A percentile compares a stretch with the other conserved stretches of the same genome.
Conservation (phyloP, 2,888 invertebrate genomes). For the Autographa gamma region DNA sequence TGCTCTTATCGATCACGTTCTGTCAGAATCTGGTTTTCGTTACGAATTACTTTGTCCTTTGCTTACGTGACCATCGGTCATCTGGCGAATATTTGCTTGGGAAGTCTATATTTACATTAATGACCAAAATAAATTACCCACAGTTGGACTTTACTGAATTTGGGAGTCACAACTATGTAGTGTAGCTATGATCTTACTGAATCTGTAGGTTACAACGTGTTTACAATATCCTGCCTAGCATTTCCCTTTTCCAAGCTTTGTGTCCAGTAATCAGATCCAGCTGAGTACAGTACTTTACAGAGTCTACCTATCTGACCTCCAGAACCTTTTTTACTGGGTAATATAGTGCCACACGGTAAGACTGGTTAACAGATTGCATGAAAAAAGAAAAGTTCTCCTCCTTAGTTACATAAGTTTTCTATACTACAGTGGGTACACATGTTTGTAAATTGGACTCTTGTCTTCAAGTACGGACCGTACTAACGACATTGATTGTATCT, state of each 20-base stretch:
- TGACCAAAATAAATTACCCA: slow-evolving; percentile 38
- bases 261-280: too few relatives aligned
- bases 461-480: not conserved
- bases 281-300: too few relatives aligned
- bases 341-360: too few relatives aligned
- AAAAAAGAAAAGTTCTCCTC: not conserved
- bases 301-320: too few relatives aligned
- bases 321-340: too few relatives aligned
- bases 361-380: not conserved
- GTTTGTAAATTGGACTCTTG: not conserved
- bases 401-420: slow-evolving; percentile 4
- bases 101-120: slow-evolving; percentile 33
- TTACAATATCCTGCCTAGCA: too few relatives aligned
- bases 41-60: slow-evolving; percentile 30
- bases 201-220: not conserved
- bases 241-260: too few relatives aligned
- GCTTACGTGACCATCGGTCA: slow-evolving; percentile 45
- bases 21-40: slow-evolving; percentile 32
- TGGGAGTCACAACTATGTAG: slow-evolving; percentile 24
- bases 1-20: slow-evolving; percentile 36
- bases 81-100: slow-evolving; percentile 13
- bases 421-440: not conserved
- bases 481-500: slow-evolving; percentile 9
- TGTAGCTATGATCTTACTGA: not conserved
- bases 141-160: slow-evolving; percentile 17